Base-by-base conservation (phyloP, 2,888 invertebrate genomes). In the Nomada goodeniana region DNA sequence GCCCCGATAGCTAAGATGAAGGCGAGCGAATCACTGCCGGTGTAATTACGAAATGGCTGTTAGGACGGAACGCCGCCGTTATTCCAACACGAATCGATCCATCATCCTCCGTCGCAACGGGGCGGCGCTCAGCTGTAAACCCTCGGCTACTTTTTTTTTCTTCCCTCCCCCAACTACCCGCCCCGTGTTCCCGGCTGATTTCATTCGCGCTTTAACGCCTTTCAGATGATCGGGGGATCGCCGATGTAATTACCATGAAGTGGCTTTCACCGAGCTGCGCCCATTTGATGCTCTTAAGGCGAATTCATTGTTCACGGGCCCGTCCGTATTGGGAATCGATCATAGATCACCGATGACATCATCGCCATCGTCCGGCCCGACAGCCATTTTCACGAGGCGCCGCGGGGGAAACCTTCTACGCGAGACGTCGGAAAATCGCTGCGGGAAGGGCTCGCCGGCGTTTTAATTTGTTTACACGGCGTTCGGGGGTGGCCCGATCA, bases 21-120 rank as follows among this genome's bases (percentile, higher is more conserved):
- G 81, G 77, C 84, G 76, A 89, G 89, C 88, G 89, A 91, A 90
- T 92, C 91, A 90, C 89, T 90, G 89, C 88, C 87, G 89, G 88
- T 88, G 90, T 92, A 92, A 92, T 92, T 91, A 90, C 91, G 90
- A 91, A 91, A 92, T 91, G 86, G 90, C 89, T 90, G 89, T 89
- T 90, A 89, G 83, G 85, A 89, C 86, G 85, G 87, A 83, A 89
- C 88, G 80, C 83, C 74, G 85, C 77, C 80, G 87, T 88, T 88
- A 89, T 88, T 88, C 88, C 83, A 80, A 85, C 83, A 75, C 81
- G 80, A 81, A 85, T 77, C 90, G 87, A 92, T 92, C 92, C 87
- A 92, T 92, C 92, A 92, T 92, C 89, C 89, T 89, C 87, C 85
- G 84, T 86, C 82, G 82, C 84, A 74, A 84, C 82, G 83, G 76